Evolutionary conservation across 2,888 invertebrate species (phyloP).

Genomic region (Eretmocerus hayati): DNA sequence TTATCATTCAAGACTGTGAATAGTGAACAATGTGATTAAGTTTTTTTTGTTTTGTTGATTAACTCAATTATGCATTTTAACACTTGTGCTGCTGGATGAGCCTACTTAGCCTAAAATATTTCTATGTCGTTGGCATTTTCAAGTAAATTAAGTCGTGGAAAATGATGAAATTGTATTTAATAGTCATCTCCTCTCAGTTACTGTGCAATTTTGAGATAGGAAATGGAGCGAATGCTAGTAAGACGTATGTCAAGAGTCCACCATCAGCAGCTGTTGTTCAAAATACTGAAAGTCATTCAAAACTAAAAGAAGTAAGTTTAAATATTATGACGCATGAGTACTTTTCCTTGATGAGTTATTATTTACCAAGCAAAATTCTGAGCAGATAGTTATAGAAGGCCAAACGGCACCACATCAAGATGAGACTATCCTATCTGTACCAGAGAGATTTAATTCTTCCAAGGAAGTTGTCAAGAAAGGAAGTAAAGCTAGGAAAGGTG

Average conservation of each 20-base stretch:
- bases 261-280: slow-evolving; percentile 10
- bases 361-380: too few relatives aligned
- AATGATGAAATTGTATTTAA: slow-evolving; percentile 10
- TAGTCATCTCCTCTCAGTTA: slow-evolving; percentile 2
- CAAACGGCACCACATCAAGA: too few relatives aligned
- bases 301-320: slow-evolving; percentile 14
- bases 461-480: slow-evolving; percentile 9
- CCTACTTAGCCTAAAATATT: slow-evolving; percentile 12
- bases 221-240: too few relatives aligned
- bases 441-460: too few relatives aligned
- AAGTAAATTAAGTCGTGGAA: not conserved
- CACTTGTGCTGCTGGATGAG: slow-evolving; percentile 2
- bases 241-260: too few relatives aligned
- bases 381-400: too few relatives aligned
- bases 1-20: too few relatives aligned
- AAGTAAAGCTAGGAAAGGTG: slow-evolving; percentile 18
- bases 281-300: not conserved
- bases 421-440: too few relatives aligned
- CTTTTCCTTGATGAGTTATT: too few relatives aligned
- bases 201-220: too few relatives aligned
- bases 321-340: slow-evolving; percentile 4
- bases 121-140: slow-evolving; percentile 1
- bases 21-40: too few relatives aligned
- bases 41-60: slow-evolving; percentile 4
- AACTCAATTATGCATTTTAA: not conserved